phyloP scores from a whole-genome alignment of 2,888 invertebrate species.

The Glyphotaelius pellucidus region DNA sequence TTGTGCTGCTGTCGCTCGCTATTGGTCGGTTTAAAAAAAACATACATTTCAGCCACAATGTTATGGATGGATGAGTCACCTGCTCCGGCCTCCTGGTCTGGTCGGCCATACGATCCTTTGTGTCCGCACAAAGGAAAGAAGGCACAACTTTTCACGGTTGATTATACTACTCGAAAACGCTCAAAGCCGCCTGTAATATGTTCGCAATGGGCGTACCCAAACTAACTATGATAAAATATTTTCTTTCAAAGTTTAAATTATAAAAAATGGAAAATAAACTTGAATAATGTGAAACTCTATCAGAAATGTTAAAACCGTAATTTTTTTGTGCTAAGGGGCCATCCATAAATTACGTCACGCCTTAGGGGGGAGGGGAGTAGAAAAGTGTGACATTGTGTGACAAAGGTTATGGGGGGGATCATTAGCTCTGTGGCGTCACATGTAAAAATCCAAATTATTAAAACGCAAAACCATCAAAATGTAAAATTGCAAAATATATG shows the following conservation, averaged over 20 bases:
- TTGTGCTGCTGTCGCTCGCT: background rate
- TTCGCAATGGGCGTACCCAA: background rate
- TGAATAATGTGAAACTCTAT: background rate
- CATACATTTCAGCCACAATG: background rate
- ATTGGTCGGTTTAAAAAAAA: background rate
- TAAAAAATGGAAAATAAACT: background rate
- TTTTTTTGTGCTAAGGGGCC: too few relatives aligned
- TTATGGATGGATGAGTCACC: background rate
- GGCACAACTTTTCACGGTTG: background rate
- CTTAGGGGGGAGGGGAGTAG: too few relatives aligned
- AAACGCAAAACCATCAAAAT: too few relatives aligned
- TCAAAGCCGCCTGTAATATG: background rate
- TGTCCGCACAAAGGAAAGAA: background rate
- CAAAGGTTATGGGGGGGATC: too few relatives aligned
- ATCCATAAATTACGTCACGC: too few relatives aligned
- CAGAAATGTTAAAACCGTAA: background rate
- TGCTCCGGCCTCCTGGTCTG: background rate
- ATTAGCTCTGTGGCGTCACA: too few relatives aligned
- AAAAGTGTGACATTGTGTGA: too few relatives aligned
- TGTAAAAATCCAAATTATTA: too few relatives aligned
- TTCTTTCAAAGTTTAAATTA: background rate
- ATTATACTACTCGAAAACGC: background rate
- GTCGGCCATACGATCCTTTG: background rate
- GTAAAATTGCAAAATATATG: too few relatives aligned
- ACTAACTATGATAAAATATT: background rate